phyloP scores from a whole-genome alignment of 2,113 vertebrate genomes.

The Solea senegalensis region DNA sequence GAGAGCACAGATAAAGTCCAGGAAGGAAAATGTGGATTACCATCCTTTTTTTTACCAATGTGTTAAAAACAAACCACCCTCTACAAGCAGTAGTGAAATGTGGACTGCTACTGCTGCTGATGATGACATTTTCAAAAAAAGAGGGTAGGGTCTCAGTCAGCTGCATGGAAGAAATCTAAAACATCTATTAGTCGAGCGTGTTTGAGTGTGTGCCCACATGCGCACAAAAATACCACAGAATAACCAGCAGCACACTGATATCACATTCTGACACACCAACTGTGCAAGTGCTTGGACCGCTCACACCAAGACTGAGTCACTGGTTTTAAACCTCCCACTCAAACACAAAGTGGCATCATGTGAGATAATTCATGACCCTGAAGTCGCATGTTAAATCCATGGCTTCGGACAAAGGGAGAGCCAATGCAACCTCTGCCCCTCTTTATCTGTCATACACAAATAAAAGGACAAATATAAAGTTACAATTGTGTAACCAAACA shows the following conservation, averaged over 20 bases:
- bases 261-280: conserved; percentile 8
- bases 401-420: not conserved
- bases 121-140: not conserved
- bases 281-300: conserved; percentile 18
- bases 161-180: conserved; percentile 40
- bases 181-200: conserved; percentile 24
- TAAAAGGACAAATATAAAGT: not conserved
- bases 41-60: not conserved
- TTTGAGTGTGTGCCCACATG: conserved; percentile 20
- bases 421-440: too few species aligned
- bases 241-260: conserved; percentile 4
- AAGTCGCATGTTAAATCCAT: conserved; percentile 30
- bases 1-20: not conserved
- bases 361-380: conserved; percentile 45
- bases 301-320: conserved; percentile 21
- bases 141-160: conserved; percentile 4
- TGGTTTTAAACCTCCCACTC: conserved; percentile 19
- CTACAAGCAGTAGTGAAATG: not conserved
- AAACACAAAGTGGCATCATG: conserved; percentile 39
- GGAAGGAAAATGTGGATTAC: not conserved
- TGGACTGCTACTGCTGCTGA: not conserved
- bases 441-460: too few species aligned
- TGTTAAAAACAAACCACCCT: not conserved
- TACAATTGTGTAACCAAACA: not conserved
- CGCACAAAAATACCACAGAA: conserved; percentile 25